Base-by-base conservation (phyloP, 2,113 vertebrate genomes). In the Nibea albiflora region DNA sequence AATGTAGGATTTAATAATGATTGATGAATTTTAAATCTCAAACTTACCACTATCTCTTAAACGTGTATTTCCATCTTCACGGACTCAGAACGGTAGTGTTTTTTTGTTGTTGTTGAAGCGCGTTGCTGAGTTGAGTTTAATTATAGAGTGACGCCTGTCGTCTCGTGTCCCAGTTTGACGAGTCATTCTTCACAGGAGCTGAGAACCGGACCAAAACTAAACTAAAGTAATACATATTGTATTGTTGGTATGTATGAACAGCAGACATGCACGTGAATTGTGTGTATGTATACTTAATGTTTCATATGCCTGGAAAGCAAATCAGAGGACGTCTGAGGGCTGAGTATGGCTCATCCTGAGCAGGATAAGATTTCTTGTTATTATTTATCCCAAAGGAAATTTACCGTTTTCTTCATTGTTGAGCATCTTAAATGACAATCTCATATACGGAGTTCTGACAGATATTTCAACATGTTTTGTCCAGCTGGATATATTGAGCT, bases 171-270 rank as follows among this genome's bases (percentile, higher is more conserved):
- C 42, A 50, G 62, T 65, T 31, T 47, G 20, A 70, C 11, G 8
- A 65, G 31, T 44, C 16, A 54, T 58, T 63, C 68, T 68, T 67
- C 47, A 54, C 44, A 47, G 39, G 72, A 42, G 14, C 49, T 54
- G 58, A 82, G 35, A 60, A 50, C 62, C 17, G 58, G 24, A 78
- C 44, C 44, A 52, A 77, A 77, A 39, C 77, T 28, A 56, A 56
- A 16, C 1, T 26, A 24, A 35, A 26, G 28, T 31, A n/a, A 31
- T 11, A 14, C 11, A 46, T 46, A 46, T 64, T 44, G 5, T 42
- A 20, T 57, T 70, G 24, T 46, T 0, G 11, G 46, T 46, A 65
- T 58, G 44, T 57, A 57, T 22, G 26, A 54, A 31, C 11, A 24
- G 14, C 12, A 3, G 11, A 19, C 28, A 42, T 6, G 10, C 7